Conservation (phyloP, 2,888 invertebrate species). For the Cephalotes varians region DNA sequence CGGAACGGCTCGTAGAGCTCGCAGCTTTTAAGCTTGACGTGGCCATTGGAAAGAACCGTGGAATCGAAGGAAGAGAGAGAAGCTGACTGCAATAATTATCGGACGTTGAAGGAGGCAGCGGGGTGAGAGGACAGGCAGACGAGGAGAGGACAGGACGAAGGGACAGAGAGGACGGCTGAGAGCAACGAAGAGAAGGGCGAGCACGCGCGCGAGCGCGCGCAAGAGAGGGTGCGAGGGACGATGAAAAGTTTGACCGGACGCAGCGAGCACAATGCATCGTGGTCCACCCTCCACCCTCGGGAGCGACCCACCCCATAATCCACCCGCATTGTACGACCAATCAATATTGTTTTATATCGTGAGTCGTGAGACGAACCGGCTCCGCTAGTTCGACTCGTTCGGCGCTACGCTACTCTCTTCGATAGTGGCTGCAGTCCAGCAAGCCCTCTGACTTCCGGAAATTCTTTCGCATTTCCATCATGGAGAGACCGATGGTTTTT, state of each 20-base stretch:
- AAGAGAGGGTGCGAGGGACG: conserved; percentile 73
- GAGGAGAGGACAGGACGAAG: conserved; percentile 62
- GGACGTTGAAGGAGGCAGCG: conserved; percentile 69
- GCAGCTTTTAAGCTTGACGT: conserved; percentile 67
- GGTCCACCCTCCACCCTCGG: conserved; percentile 76
- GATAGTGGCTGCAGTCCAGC: conserved; percentile 63
- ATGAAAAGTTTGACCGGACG: conserved; percentile 77
- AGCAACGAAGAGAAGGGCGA: conserved; percentile 64
- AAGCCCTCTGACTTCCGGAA: conserved; percentile 46
- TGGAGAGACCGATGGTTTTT: conserved; percentile 42
- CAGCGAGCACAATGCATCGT: conserved; percentile 82
- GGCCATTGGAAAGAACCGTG: conserved; percentile 66
- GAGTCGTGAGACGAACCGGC: conserved; percentile 78
- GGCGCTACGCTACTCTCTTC: conserved; percentile 67
- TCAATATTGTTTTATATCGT: conserved; percentile 84
- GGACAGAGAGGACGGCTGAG: conserved; percentile 62
- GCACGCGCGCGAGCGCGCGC: conserved; percentile 9
- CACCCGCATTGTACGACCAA: conserved; percentile 83
- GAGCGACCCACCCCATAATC: conserved; percentile 80
- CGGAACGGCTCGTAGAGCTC: conserved; percentile 44
- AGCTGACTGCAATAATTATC: conserved; percentile 83
- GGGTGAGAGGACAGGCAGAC: conserved; percentile 43
- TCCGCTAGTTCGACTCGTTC: conserved; percentile 73
- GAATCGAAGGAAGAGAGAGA: conserved; percentile 74
- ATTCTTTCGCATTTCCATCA: conserved; percentile 62